phyloP scores from a whole-genome alignment of 2,888 invertebrate species.

The Heliconius charithonia region DNA sequence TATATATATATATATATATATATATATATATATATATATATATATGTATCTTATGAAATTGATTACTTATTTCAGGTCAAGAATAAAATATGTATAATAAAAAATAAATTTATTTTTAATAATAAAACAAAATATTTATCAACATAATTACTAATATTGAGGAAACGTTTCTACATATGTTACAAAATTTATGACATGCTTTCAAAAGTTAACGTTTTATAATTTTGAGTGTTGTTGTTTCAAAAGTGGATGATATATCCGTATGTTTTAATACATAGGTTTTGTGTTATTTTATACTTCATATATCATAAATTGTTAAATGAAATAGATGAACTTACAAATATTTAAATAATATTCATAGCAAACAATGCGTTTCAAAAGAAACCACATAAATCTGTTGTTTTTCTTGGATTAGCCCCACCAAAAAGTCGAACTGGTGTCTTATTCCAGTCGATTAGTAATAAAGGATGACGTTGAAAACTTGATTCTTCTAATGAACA shows the following conservation, averaged over 20 bases:
- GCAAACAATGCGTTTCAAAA: constrained; percentile 60
- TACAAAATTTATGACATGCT: background rate
- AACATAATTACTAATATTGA: background rate
- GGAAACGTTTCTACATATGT: constrained; percentile 9
- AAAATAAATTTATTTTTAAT: constrained; percentile 1
- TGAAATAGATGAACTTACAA: background rate
- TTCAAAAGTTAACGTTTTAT: background rate
- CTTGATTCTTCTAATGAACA: constrained; percentile 67
- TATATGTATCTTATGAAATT: background rate
- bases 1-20: background rate
- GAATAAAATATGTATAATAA: constrained; percentile 4
- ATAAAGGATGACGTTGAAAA: constrained; percentile 58
- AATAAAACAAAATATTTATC: constrained; percentile 7
- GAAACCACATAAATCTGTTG: constrained; percentile 84
- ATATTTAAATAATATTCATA: too few species aligned
- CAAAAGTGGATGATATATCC: background rate
- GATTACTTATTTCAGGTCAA: constrained; percentile 7
- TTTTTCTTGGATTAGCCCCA: constrained; percentile 85
- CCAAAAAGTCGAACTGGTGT: constrained; percentile 87
- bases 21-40: background rate
- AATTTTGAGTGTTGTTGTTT: background rate
- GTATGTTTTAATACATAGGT: background rate
- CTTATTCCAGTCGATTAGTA: constrained; percentile 86
- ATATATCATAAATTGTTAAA: background rate
- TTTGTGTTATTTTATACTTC: background rate